Base-by-base conservation (phyloP, 2,888 invertebrate species). In the Fragum sueziense region DNA sequence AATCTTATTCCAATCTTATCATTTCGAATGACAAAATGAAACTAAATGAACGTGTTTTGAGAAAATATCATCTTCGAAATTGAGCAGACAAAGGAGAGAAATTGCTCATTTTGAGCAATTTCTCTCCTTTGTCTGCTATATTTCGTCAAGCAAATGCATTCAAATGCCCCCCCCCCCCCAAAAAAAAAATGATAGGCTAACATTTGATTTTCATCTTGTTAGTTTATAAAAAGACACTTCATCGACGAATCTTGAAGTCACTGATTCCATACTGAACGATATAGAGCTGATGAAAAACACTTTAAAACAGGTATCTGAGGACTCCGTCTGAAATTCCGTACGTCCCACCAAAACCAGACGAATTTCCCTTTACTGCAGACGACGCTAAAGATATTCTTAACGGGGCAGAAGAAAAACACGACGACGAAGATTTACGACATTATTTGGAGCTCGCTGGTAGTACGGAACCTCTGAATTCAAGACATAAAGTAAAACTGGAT, bases 391-490 rank as follows among this genome's bases (percentile, higher is more conserved):
- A 59, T 0, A 68, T 74, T 9, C 62, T 80, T 2, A 31, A 33
- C 14, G 76, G 80, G 1, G 33, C 41, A 6, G 77, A 67, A 2
- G 62, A 47, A 1, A 41, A 73, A 11, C 62, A 74, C 9, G 80
- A 82, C 20, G 76, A 74, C 1, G 85, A 84, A 37, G 88, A 87
- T 80, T 80, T 76, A 71, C 72, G 74, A 22, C 87, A 88, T 70
- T 84, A 84, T 54, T 73, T 88, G 22, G 87, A 88, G 74, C 81
- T 88, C 11, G 70, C 86, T 25, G 88, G 88, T 14, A 86, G 76
- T 72, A 88, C 88, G 1, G 85, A 84, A 20, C 87, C 88, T 22
- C 67, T 88, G 2, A 86, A 84, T 62, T 78, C 80, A 1, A 81
- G 85, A 17, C 86, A 86, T 72, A 79, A 78, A 71, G 75, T 70